These are phyloP conservation scores for Geodia barretti DNA, from an alignment of 37 sponge, comb jelly and placozoan genomes.

Conservation along the genomic window DNA sequence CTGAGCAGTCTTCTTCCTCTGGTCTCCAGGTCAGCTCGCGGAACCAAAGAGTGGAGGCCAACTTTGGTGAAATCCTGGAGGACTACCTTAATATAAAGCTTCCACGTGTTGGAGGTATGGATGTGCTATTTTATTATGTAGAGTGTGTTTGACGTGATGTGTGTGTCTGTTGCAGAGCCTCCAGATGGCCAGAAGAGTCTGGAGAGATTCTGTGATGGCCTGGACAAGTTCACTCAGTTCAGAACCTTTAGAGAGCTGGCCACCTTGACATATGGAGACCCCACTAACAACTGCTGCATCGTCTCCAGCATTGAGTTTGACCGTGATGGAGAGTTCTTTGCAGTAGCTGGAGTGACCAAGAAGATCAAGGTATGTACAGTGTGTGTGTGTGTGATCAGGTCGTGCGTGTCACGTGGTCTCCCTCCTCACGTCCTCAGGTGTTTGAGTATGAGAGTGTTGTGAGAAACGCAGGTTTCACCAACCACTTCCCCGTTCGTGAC, in stretches of 20 bases:
- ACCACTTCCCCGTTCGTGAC: slow-evolving; percentile 71
- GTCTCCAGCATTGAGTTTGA: slow-evolving; percentile 91
- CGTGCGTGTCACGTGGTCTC: background rate
- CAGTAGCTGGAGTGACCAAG: slow-evolving; percentile 89
- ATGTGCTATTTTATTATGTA: too few species aligned
- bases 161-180: background rate
- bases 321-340: slow-evolving; percentile 76
- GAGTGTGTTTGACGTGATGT: background rate
- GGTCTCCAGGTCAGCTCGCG: background rate
- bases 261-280: slow-evolving; percentile 49
- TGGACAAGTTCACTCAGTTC: slow-evolving; percentile 29
- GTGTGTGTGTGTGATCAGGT: slow-evolving; percentile 20
- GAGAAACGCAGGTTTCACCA: slow-evolving; percentile 30
- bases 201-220: slow-evolving; percentile 12
- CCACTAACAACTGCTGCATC: slow-evolving; percentile 28
- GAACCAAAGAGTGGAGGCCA: slow-evolving; percentile 30
- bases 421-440: slow-evolving; percentile 29
- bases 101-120: background rate
- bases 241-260: slow-evolving; percentile 36
- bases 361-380: slow-evolving; percentile 74
- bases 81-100: slow-evolving; percentile 19
- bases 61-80: slow-evolving; percentile 31
- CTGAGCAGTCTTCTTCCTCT: too few species aligned
- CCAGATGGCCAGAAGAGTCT: background rate
- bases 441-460: slow-evolving; percentile 51